phyloP scores from a whole-genome alignment of 2,113 vertebrate species.

The Elephantulus edwardii region DNA sequence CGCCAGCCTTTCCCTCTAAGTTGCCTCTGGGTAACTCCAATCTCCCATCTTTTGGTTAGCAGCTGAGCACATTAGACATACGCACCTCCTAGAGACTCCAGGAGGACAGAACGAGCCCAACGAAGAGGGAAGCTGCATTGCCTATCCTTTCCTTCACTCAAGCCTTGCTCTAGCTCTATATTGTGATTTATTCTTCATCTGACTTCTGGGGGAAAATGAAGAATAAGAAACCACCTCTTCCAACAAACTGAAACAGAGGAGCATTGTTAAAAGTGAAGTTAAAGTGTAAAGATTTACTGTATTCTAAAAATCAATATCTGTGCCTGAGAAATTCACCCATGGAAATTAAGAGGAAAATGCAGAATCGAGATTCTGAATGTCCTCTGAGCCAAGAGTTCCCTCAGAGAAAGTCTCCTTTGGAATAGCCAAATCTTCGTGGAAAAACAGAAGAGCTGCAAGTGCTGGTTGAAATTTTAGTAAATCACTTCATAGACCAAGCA shows the following conservation, averaged over 20 bases:
- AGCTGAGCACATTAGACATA: neutral
- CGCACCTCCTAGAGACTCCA: neutral
- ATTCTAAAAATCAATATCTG: constrained; percentile 23
- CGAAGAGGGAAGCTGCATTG: neutral
- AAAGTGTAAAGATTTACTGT: neutral
- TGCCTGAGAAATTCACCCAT: neutral
- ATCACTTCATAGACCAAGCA: neutral
- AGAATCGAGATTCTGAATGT: neutral
- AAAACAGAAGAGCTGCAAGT: neutral
- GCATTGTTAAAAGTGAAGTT: neutral
- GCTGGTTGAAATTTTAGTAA: neutral
- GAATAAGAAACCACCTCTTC: no score
- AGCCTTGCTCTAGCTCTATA: neutral
- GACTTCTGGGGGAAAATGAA: neutral
- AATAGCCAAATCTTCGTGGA: neutral
- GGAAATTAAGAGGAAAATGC: constrained; percentile 31
- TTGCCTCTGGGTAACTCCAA: neutral
- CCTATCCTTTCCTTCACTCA: neutral
- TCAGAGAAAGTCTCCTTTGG: neutral
- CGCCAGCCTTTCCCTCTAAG: neutral
- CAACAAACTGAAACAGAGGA: neutral
- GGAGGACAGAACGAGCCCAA: neutral
- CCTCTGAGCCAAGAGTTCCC: neutral
- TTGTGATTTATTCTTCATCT: neutral
- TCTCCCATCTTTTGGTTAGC: neutral